A percentile compares a stretch with the other conserved stretches of the same genome.
Conservation (phyloP, 2,113 vertebrate species). For the Nansenia antarctica region DNA sequence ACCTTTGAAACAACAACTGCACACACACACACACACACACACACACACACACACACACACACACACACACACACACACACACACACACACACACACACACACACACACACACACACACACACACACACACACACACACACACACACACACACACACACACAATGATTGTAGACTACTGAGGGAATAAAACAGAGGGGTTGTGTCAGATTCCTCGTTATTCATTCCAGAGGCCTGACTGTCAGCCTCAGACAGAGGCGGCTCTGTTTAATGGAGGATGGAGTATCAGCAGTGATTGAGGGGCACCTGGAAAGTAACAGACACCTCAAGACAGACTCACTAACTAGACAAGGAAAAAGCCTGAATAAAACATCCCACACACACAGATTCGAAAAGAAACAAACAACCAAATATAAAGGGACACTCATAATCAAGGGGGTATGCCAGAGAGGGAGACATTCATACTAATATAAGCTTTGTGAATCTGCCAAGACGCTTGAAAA, state of each 20-base stretch:
- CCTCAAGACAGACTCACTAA: neutral
- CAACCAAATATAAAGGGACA: too few species aligned
- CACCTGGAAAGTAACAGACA: too few species aligned
- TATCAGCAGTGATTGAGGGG: neutral
- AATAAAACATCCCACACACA: neutral
- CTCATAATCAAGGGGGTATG: neutral
- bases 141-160: too few species aligned
- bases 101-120: too few species aligned
- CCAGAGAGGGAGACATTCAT: neutral
- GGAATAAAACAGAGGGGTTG: too few species aligned
- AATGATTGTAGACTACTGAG: neutral
- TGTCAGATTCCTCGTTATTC: neutral
- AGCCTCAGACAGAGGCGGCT: neutral
- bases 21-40: too few species aligned
- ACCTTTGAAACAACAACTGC: slow-evolving; percentile 27
- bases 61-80: too few species aligned
- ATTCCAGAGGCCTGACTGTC: neutral
- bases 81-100: too few species aligned
- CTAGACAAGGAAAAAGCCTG: neutral
- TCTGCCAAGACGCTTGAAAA: too few species aligned
- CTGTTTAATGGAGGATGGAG: neutral
- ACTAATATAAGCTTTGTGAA: neutral
- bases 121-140: too few species aligned
- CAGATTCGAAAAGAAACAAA: too few species aligned
- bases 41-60: too few species aligned